Percentiles rank a stretch among this genome's conserved stretches.
Evolutionary conservation across 2,113 vertebrate species (phyloP).

Genomic region (Corynorhinus townsendii): DNA sequence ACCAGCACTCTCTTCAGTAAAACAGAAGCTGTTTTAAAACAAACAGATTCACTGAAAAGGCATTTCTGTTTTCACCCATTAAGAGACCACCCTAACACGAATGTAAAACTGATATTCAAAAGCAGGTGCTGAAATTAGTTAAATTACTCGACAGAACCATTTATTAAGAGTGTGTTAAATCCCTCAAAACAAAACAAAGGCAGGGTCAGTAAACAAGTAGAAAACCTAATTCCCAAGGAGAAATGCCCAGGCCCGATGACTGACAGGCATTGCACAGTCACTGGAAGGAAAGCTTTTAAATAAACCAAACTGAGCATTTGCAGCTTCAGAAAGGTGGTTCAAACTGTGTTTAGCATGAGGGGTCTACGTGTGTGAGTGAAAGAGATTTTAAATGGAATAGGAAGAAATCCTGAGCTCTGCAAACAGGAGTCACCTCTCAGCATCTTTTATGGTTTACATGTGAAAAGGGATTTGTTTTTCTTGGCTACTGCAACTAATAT

Average conservation of each 20-base stretch:
- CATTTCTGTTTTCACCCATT: neutral
- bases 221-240: neutral
- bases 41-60: conserved; percentile 23
- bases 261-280: neutral
- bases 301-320: conserved; percentile 25
- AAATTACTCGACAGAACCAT: neutral
- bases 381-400: neutral
- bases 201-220: conserved; percentile 13
- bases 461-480: conserved; percentile 74
- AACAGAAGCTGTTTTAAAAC: conserved; percentile 27
- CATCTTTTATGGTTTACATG: conserved; percentile 66
- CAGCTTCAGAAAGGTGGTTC: conserved; percentile 18
- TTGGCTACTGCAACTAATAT: conserved; percentile 66
- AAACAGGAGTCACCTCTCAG: conserved; percentile 62
- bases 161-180: conserved; percentile 43
- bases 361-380: neutral
- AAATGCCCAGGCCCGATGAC: neutral
- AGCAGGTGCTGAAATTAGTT: neutral
- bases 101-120: neutral
- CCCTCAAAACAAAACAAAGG: neutral
- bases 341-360: neutral
- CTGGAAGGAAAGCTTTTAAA: neutral
- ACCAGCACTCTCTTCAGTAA: conserved; percentile 39
- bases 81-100: neutral
- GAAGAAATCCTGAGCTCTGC: conserved; percentile 36